These are phyloP conservation scores for Hydrolagus colliei DNA, from an alignment of 2,797 vertebrate species.

Conservation along the genomic window DNA sequence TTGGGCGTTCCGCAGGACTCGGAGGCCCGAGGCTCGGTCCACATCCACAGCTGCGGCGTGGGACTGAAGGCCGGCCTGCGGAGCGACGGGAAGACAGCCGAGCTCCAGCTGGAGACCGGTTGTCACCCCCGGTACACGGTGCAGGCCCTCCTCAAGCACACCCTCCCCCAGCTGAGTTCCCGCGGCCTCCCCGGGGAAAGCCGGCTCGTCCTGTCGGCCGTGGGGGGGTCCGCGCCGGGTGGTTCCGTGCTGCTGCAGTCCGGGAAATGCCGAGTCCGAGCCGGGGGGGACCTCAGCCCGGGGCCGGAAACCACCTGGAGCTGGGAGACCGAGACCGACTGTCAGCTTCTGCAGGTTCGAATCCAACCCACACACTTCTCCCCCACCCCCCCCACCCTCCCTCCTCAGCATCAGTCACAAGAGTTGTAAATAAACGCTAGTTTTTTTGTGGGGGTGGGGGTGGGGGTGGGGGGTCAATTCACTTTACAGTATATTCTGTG, in stretches of 20 bases:
- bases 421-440: too few species aligned
- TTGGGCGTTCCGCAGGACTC: constrained; percentile 49
- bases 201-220: constrained; percentile 44
- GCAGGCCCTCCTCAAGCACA: constrained; percentile 55
- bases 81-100: constrained; percentile 48
- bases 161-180: constrained; percentile 47
- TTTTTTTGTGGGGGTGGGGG: too few species aligned
- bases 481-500: too few species aligned
- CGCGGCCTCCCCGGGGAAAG: constrained; percentile 53
- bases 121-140: constrained; percentile 47
- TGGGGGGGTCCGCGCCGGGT: constrained; percentile 36
- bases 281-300: constrained; percentile 41
- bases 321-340: constrained; percentile 55
- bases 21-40: constrained; percentile 49
- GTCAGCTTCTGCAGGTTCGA: constrained; percentile 58
- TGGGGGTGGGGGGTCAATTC: too few species aligned
- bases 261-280: constrained; percentile 57
- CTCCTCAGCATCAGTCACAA: too few species aligned
- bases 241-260: constrained; percentile 52
- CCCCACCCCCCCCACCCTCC: too few species aligned
- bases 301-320: constrained; percentile 49
- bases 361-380: not conserved
- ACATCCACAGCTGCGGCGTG: constrained; percentile 42
- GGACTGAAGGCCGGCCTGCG: constrained; percentile 49
- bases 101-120: constrained; percentile 50